These are phyloP conservation scores for Ophion ventricosus DNA, from an alignment of 2,888 invertebrate genomes.

Conservation along the genomic window DNA sequence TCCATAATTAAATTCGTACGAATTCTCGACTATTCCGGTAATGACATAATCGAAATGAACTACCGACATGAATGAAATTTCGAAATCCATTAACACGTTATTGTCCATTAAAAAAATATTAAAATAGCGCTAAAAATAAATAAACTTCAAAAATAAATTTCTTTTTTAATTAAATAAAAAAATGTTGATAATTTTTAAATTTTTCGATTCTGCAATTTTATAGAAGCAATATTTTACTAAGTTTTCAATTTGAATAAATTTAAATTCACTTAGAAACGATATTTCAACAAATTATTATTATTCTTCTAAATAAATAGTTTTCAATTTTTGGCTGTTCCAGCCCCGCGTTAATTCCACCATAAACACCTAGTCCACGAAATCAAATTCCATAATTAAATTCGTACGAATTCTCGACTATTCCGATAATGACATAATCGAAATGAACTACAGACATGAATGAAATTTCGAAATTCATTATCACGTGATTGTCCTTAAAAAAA, in stretches of 20 bases:
- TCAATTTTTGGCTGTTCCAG: conserved; percentile 94
- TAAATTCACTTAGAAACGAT: too few species aligned
- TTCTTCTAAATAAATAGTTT: too few species aligned
- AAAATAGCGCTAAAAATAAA: not conserved
- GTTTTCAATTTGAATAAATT: too few species aligned
- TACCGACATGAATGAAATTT: not conserved
- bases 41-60: not conserved
- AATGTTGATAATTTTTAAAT: too few species aligned
- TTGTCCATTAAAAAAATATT: not conserved
- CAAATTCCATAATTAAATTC: not conserved
- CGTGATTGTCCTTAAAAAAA: not conserved
- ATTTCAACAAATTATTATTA: too few species aligned
- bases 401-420: not conserved
- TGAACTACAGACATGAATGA: not conserved
- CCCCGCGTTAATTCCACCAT: conserved; percentile 92
- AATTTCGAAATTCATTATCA: not conserved
- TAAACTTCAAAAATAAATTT: too few species aligned
- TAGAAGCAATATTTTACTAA: too few species aligned
- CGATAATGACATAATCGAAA: not conserved
- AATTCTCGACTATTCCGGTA: not conserved
- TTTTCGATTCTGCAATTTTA: too few species aligned
- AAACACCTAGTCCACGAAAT: conserved; percentile 85
- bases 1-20: not conserved
- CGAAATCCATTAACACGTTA: not conserved
- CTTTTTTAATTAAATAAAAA: too few species aligned